Evolutionary conservation across 1,140 invertebrate species (phyloP).

Genomic region (Anoplolepis gracilipes): DNA sequence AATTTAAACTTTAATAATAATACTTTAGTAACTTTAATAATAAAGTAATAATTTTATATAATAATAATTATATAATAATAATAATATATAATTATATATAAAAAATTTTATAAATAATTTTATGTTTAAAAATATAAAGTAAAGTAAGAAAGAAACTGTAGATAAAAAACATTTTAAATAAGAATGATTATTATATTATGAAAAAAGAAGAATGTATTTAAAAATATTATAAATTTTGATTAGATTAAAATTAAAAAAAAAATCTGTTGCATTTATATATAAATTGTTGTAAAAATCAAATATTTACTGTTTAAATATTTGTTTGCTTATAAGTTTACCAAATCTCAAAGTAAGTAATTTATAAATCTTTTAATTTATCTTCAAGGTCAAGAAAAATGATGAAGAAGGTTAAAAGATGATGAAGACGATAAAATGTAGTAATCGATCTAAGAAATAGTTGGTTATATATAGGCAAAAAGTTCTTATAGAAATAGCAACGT

Average conservation of each 20-base stretch:
- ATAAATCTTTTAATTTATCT: not conserved
- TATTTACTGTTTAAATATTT: not conserved
- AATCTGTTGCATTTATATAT: not conserved
- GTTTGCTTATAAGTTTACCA: not conserved
- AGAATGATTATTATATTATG: no score
- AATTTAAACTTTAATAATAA: no score
- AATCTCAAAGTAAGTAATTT: not conserved
- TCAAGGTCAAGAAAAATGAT: constrained; percentile 4
- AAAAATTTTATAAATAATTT: no score
- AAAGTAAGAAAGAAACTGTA: no score
- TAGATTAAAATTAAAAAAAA: not conserved
- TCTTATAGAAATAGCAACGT: not conserved
- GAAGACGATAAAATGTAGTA: not conserved
- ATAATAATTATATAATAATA: no score
- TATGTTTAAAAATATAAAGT: no score
- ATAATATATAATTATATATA: no score
- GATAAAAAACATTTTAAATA: no score
- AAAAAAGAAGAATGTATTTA: not conserved
- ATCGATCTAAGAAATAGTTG: constrained; percentile 1
- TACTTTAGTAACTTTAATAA: no score
- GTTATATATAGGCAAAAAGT: not conserved
- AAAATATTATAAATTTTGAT: not conserved
- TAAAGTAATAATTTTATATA: no score
- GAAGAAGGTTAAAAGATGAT: not conserved
- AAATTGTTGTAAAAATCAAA: not conserved